Percentiles rank a stretch among this genome's conserved stretches.
phyloP scores from a whole-genome alignment of 2,797 vertebrate species.

The Lepilemur ruficaudatus region DNA sequence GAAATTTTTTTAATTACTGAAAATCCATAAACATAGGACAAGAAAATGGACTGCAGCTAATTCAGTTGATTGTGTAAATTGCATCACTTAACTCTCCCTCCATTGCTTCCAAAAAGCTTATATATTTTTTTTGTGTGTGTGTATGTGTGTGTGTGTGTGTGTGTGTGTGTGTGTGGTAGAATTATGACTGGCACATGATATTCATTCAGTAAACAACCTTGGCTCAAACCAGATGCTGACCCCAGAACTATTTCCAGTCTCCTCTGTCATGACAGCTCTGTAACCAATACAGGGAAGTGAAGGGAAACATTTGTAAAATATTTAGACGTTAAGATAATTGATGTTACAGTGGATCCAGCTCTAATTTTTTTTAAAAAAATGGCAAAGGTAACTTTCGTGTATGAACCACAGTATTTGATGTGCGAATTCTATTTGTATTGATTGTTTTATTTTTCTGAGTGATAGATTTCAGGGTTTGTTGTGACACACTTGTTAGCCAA shows the following conservation, averaged over 20 bases:
- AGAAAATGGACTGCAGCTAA: background rate
- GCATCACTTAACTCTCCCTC: fast-evolving
- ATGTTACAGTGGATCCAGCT: too few relatives aligned
- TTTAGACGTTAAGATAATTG: background rate
- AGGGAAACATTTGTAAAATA: background rate
- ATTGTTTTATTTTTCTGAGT: background rate
- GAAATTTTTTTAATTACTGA: background rate
- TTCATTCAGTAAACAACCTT: background rate
- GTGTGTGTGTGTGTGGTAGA: too few relatives aligned
- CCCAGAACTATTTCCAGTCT: too few relatives aligned
- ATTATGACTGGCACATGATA: too few relatives aligned
- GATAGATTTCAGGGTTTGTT: background rate
- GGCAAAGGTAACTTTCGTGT: background rate
- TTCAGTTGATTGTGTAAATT: background rate
- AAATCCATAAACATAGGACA: background rate
- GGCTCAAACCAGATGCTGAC: background rate
- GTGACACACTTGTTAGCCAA: background rate
- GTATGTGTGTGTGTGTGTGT: too few relatives aligned
- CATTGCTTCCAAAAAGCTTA: too few relatives aligned
- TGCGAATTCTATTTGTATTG: background rate
- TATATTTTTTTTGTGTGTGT: too few relatives aligned
- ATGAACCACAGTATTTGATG: background rate
- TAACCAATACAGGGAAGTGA: background rate
- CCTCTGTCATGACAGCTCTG: fast-evolving
- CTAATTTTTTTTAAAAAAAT: background rate